Evolutionary conservation across 2,888 invertebrate genomes (phyloP), one percentile per base, ranked within the genome.

Genomic region (Campaea margaritaria): DNA sequence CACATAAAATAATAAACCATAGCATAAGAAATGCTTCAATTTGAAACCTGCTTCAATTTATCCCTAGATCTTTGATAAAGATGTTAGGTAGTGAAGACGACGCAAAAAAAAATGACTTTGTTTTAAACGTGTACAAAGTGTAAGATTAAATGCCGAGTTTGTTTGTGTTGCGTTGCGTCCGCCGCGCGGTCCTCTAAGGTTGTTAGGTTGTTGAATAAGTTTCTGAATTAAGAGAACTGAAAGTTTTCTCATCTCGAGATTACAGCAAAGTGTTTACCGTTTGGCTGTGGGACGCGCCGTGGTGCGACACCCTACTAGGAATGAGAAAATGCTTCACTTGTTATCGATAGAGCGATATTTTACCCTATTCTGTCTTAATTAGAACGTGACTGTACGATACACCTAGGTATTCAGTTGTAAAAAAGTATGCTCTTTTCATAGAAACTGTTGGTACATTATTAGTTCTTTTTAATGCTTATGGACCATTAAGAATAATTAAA

Each of bases 241-340:
- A 92, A 93, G 92, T 93, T 93, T 93, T 93, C 93, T 93, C 93
- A 93, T 93, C 93, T 93, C 87, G 90, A 93, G 93, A 93, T 93
- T 93, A 93, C 92, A 91, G 92, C 91, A 86, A 92, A 93, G 93
- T 93, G 93, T 93, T 93, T 93, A 93, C 93, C 92, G 93, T 93
- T 91, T 88, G 91, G 91, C 91, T 90, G 88, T 81, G 83, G 84
- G 89, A 87, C 64, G 89, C 85, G 85, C 85, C 85, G 84, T 82
- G 83, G 66, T 76, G 77, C 71, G 74, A 72, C 79, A 73, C 76
- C 74, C 72, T 69, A 68, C 73, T 62, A 67, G 64, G 53, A 61
- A 42, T 48, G 68, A 36, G 72, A 70, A 74, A 68, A 65, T 31
- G 12, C n/a, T 15, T n/a, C 16, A 12, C 15, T 39, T 39, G 15